phyloP scores from a whole-genome alignment of 2,888 invertebrate genomes.

The Dorcus hopei region DNA sequence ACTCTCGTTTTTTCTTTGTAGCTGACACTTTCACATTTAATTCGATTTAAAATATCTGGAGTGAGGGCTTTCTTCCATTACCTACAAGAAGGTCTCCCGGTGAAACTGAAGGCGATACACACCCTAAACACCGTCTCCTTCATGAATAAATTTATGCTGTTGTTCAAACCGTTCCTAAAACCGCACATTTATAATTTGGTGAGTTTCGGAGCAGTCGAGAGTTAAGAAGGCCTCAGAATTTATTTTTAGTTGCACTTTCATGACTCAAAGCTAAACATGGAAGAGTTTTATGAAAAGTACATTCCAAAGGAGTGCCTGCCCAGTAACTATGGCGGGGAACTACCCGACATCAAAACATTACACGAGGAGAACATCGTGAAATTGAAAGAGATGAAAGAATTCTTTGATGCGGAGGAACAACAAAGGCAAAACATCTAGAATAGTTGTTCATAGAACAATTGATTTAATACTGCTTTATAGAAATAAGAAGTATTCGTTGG shows the following conservation, averaged over 20 bases:
- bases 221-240: conserved; percentile 23
- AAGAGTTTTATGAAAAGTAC: conserved; percentile 56
- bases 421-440: conserved; percentile 17
- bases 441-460: no score
- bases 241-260: conserved; percentile 60
- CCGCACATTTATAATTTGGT: no score
- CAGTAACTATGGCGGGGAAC: conserved; percentile 60
- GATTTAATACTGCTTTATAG: no score
- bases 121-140: conserved; percentile 58
- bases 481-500: no score
- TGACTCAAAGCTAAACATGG: conserved; percentile 54
- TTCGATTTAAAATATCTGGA: conserved; percentile 33
- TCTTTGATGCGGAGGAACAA: conserved; percentile 36
- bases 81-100: conserved; percentile 66
- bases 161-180: conserved; percentile 51
- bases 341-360: conserved; percentile 43
- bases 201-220: no score
- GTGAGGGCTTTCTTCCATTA: conserved; percentile 64
- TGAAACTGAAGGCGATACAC: conserved; percentile 64
- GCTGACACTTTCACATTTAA: conserved; percentile 35
- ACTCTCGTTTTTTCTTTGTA: conserved; percentile 1
- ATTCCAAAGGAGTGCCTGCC: conserved; percentile 59
- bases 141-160: conserved; percentile 49
- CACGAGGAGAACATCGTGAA: conserved; percentile 33
- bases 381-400: conserved; percentile 31